These are phyloP conservation scores for Nerophis ophidion DNA, from an alignment of 2,113 vertebrate genomes.

Conservation along the genomic window DNA sequence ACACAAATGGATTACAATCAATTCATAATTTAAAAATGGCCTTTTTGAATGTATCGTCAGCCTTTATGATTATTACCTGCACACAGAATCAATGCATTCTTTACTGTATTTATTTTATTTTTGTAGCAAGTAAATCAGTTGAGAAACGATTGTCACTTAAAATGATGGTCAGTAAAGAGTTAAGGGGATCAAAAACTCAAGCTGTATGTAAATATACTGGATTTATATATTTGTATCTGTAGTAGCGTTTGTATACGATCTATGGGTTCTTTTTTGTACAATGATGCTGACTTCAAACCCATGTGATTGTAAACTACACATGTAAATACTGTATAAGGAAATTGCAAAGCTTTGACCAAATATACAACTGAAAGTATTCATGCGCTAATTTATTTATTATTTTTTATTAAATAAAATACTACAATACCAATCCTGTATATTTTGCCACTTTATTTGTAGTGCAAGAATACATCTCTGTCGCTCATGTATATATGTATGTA, in stretches of 20 bases:
- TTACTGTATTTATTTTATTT: constrained; percentile 9
- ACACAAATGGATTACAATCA: constrained; percentile 8
- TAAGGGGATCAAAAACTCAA: constrained; percentile 7
- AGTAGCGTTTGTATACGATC: not conserved
- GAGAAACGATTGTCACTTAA: no score
- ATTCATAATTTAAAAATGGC: not conserved
- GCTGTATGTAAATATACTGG: not conserved
- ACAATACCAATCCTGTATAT: not conserved
- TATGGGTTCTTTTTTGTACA: not conserved
- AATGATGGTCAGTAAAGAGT: constrained; percentile 10
- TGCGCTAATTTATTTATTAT: constrained; percentile 44
- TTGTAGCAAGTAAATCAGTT: constrained; percentile 1
- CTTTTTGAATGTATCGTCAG: not conserved
- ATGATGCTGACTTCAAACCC: not conserved
- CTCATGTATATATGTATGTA: no score
- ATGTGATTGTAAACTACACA: no score
- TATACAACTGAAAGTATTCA: constrained; percentile 38
- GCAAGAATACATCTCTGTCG: no score
- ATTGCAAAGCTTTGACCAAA: not conserved
- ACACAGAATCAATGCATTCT: not conserved
- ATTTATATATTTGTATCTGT: not conserved
- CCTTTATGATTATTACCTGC: not conserved
- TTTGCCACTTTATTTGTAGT: no score
- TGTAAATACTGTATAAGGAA: no score
- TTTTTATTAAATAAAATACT: constrained; percentile 35